Conservation (phyloP, 1,140 invertebrate species). For the Leptinotarsa undecemlineata region DNA sequence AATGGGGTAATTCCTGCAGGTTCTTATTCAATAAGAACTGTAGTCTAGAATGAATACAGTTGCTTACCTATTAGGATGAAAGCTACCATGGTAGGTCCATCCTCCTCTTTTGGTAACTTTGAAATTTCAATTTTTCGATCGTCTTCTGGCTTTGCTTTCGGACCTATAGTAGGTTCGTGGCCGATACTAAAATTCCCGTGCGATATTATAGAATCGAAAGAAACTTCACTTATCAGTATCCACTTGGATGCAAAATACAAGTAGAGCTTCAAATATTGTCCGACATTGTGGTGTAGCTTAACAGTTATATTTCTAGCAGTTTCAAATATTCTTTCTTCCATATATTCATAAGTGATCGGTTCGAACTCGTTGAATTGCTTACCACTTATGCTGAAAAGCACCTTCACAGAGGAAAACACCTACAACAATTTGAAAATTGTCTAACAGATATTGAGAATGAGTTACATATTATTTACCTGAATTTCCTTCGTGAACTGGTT, state of each 20-base stretch:
- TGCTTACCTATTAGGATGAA: slow-evolving; percentile 74
- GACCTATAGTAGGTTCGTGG: slow-evolving; percentile 52
- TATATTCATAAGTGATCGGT: slow-evolving; percentile 62
- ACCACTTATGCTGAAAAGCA: slow-evolving; percentile 74
- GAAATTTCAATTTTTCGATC: slow-evolving; percentile 60
- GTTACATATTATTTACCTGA: slow-evolving; percentile 55
- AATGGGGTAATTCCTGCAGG: too few species aligned
- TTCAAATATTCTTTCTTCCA: slow-evolving; percentile 67
- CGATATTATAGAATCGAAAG: slow-evolving; percentile 74
- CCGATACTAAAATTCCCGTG: slow-evolving; percentile 74
- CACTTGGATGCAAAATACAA: slow-evolving; percentile 81
- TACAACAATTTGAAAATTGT: background rate
- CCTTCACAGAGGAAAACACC: slow-evolving; percentile 65
- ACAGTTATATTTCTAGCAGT: slow-evolving; percentile 71
- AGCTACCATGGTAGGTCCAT: slow-evolving; percentile 78
- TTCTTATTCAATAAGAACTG: too few species aligned
- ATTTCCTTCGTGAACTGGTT: slow-evolving; percentile 82
- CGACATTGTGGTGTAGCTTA: slow-evolving; percentile 74
- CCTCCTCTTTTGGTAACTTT: slow-evolving; percentile 67
- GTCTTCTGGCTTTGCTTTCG: slow-evolving; percentile 56
- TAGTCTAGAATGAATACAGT: too few species aligned
- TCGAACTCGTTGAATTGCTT: slow-evolving; percentile 65
- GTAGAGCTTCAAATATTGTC: slow-evolving; percentile 75
- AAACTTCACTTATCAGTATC: slow-evolving; percentile 87
- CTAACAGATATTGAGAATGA: background rate